Percentiles rank a stretch among this genome's conserved stretches.
These are phyloP conservation scores for Gyrodactylus bullatarudis DNA, from an alignment of 1,140 invertebrate genomes.

Conservation along the genomic window DNA sequence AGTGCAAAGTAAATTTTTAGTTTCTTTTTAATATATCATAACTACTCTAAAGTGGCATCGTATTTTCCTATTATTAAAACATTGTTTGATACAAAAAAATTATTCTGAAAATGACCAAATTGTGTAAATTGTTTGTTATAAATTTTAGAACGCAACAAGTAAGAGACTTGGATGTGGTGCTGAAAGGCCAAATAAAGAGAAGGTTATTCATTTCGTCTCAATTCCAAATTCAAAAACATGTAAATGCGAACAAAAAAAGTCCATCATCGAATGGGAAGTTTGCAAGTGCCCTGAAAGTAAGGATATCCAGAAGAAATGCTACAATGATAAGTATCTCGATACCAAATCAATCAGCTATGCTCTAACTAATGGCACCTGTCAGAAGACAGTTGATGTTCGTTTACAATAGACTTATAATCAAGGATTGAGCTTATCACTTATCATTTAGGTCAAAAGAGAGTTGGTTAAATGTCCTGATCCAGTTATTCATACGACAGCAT, in stretches of 20 bases:
- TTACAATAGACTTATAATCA: too few species aligned
- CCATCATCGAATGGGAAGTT: background rate
- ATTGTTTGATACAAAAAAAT: too few species aligned
- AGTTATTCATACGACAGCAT: background rate
- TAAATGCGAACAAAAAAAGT: background rate
- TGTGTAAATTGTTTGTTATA: background rate
- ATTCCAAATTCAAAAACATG: background rate
- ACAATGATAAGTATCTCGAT: background rate
- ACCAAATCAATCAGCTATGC: background rate
- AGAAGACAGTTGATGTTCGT: background rate
- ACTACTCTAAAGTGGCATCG: too few species aligned
- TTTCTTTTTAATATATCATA: too few species aligned
- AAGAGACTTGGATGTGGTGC: background rate
- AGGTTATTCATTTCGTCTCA: background rate
- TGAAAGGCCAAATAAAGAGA: background rate
- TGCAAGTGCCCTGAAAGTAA: background rate
- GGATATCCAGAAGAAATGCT: background rate
- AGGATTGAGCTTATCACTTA: too few species aligned
- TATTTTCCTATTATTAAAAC: too few species aligned
- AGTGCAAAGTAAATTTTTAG: background rate
- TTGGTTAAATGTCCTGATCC: background rate
- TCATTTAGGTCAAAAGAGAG: background rate
- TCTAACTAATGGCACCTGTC: background rate
- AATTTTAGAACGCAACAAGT: background rate
- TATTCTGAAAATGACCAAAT: background rate